Percentiles rank a stretch among this genome's conserved stretches.
Conservation (phyloP, 2,888 invertebrate genomes). For the Drosophila prolongata region DNA sequence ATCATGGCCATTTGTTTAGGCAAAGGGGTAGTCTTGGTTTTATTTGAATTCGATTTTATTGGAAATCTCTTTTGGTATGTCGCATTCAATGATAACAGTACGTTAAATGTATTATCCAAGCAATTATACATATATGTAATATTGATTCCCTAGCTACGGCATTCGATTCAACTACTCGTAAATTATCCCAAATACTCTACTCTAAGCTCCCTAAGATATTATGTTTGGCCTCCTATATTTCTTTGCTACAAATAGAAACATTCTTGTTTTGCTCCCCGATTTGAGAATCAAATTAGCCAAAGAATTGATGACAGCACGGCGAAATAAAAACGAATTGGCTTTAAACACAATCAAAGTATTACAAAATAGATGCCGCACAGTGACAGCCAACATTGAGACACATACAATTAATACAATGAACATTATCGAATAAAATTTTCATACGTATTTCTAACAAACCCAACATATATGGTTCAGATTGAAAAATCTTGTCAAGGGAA, state of each 20-base stretch:
- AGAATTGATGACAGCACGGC: conserved; percentile 63
- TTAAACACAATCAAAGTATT: conserved; percentile 58
- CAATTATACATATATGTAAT: conserved; percentile 62
- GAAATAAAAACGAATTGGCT: conserved; percentile 60
- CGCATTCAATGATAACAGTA: conserved; percentile 41
- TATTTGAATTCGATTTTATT: conserved; percentile 68
- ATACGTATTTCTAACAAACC: conserved; percentile 78
- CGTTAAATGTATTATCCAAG: conserved; percentile 62
- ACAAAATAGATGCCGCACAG: conserved; percentile 45
- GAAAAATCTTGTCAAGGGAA: not conserved
- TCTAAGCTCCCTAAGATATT: conserved; percentile 41
- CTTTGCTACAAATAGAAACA: conserved; percentile 18
- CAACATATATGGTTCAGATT: not conserved
- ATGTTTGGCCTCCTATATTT: conserved; percentile 28
- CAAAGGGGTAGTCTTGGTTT: conserved; percentile 16
- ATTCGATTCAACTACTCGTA: conserved; percentile 33
- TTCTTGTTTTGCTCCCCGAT: conserved; percentile 52
- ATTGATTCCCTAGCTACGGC: conserved; percentile 40
- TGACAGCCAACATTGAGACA: conserved; percentile 31
- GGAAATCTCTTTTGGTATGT: conserved; percentile 45
- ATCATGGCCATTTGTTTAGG: conserved; percentile 19
- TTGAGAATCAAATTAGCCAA: conserved; percentile 71
- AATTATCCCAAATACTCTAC: conserved; percentile 46
- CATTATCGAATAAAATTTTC: conserved; percentile 80
- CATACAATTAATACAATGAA: conserved; percentile 71